Percentiles rank a stretch among this genome's conserved stretches.
phyloP scores from a whole-genome alignment of 1,140 invertebrate species.

The Branchinecta lynchi region DNA sequence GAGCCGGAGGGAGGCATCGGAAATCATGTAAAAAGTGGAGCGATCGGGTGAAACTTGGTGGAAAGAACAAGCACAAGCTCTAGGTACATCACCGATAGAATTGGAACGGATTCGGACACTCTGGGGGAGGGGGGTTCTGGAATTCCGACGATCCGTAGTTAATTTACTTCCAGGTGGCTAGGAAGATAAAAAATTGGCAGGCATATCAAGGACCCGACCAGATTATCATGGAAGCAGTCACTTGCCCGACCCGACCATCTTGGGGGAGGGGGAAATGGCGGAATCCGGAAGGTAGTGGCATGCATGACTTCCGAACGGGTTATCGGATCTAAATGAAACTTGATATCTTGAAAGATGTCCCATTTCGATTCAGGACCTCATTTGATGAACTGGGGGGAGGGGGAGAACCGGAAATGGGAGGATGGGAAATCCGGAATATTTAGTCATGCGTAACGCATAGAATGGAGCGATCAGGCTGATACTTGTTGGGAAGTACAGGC shows the following conservation, averaged over 20 bases:
- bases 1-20: too few relatives aligned
- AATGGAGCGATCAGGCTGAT: neutral
- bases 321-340: neutral
- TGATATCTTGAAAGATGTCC: constrained; percentile 1
- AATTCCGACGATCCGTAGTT: too few relatives aligned
- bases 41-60: too few relatives aligned
- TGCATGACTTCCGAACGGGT: neutral
- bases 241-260: constrained; percentile 4
- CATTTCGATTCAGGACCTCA: neutral
- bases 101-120: too few relatives aligned
- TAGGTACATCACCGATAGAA: too few relatives aligned
- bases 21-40: too few relatives aligned
- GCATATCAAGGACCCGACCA: constrained; percentile 4
- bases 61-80: too few relatives aligned
- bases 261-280: neutral
- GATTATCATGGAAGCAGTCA: neutral
- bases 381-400: constrained; percentile 2
- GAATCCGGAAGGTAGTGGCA: neutral
- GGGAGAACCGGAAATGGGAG: constrained; percentile 8
- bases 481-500: constrained; percentile 1
- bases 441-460: neutral
- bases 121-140: too few relatives aligned
- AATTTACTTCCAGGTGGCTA: neutral
- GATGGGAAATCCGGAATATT: too few relatives aligned
- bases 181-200: neutral